phyloP scores from a whole-genome alignment of 2,797 vertebrate genomes.

The Melanotaenia trifasciata region DNA sequence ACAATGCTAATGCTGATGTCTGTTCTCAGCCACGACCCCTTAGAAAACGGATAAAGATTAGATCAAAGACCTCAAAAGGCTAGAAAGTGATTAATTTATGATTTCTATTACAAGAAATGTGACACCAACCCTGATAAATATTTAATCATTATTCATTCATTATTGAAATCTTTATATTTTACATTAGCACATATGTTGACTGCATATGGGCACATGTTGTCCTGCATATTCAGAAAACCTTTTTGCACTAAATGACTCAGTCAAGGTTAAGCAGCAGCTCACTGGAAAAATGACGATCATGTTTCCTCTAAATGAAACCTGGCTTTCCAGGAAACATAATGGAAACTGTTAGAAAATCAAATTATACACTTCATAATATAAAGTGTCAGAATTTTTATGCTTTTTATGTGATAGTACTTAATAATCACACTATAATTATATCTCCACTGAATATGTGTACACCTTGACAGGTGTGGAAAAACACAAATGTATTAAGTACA shows the following conservation, averaged over 20 bases:
- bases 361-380: conserved; percentile 4
- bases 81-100: not conserved
- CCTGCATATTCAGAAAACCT: conserved; percentile 11
- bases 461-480: conserved; percentile 2
- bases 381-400: not conserved
- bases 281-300: not conserved
- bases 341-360: conserved; percentile 2
- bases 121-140: conserved; percentile 20
- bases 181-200: conserved; percentile 3
- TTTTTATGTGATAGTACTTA: not conserved
- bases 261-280: conserved; percentile 17
- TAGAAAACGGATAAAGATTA: not conserved
- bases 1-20: not conserved
- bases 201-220: not conserved
- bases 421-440: not conserved
- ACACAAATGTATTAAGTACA: conserved; percentile 12
- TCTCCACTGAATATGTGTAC: not conserved
- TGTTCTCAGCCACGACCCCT: not conserved
- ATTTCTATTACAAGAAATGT: conserved; percentile 2
- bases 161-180: conserved; percentile 10
- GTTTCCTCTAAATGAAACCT: not conserved
- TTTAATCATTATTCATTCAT: conserved; percentile 9
- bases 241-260: not conserved
- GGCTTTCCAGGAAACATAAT: not conserved
- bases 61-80: not conserved